phyloP scores from a whole-genome alignment of 2,888 invertebrate species.

The Apamea crenata region DNA sequence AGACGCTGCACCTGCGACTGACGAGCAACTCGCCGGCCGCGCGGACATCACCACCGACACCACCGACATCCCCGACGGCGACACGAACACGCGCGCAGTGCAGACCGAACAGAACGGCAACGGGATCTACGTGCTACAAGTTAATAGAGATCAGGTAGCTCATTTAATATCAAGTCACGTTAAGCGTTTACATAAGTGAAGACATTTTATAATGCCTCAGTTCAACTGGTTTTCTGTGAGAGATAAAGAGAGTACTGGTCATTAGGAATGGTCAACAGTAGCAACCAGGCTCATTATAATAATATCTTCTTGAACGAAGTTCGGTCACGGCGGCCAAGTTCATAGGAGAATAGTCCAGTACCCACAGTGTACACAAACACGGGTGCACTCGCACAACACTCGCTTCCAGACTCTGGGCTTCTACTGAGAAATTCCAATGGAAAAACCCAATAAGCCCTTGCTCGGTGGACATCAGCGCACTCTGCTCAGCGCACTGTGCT shows the following conservation, averaged over 20 bases:
- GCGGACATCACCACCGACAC: constrained; percentile 5
- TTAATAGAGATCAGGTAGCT: constrained; percentile 27
- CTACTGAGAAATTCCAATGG: not conserved
- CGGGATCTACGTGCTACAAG: constrained; percentile 36
- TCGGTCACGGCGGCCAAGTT: not conserved
- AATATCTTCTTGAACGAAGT: not conserved
- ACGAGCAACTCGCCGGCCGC: not conserved
- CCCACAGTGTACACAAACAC: not conserved
- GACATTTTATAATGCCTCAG: not conserved
- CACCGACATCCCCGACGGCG: not conserved
- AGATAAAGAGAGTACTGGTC: not conserved
- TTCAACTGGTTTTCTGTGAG: no score
- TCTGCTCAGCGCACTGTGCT: no score
- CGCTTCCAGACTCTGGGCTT: not conserved
- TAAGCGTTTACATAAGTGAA: not conserved
- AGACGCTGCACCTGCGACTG: not conserved
- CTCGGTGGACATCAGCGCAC: not conserved
- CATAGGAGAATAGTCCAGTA: not conserved
- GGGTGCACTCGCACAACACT: not conserved
- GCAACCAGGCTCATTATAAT: not conserved
- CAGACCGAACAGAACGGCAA: constrained; percentile 9
- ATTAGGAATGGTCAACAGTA: not conserved
- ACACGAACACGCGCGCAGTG: constrained; percentile 23
- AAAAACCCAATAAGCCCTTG: not conserved
- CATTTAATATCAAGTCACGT: not conserved